phyloP scores from a whole-genome alignment of 1,140 invertebrate genomes.

The Penaeus japonicus region DNA sequence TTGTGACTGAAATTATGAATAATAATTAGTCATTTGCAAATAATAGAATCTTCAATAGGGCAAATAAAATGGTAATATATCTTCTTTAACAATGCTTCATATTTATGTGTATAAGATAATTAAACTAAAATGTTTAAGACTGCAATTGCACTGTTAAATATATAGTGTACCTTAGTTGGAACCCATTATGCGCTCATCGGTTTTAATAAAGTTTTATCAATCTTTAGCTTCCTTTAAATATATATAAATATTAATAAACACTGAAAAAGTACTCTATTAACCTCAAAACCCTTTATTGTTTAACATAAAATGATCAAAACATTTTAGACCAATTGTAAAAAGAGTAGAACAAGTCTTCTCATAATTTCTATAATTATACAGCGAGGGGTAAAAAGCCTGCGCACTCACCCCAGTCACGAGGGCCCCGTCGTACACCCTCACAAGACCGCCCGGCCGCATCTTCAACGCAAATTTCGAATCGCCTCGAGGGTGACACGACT shows the following conservation, averaged over 20 bases:
- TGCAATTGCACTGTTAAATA: not conserved
- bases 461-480: constrained; percentile 91
- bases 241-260: too few relatives aligned
- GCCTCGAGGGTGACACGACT: constrained; percentile 89
- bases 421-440: constrained; percentile 89
- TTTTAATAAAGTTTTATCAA: too few relatives aligned
- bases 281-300: not conserved
- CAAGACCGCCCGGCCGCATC: constrained; percentile 82
- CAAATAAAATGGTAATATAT: not conserved
- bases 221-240: too few relatives aligned
- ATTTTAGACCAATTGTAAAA: not conserved
- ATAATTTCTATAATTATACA: not conserved
- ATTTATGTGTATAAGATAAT: not conserved
- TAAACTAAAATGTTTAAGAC: not conserved
- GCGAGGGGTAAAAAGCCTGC: not conserved
- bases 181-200: too few relatives aligned
- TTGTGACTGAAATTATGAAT: constrained; percentile 73
- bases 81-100: not conserved
- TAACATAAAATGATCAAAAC: not conserved
- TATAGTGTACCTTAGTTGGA: too few relatives aligned
- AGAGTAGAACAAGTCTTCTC: too few relatives aligned
- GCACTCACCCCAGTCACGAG: constrained; percentile 80
- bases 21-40: not conserved
- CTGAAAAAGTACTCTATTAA: not conserved
- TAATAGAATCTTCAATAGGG: not conserved